A percentile compares a stretch with the other conserved stretches of the same genome.
Conservation (phyloP, 1,140 invertebrate species). For the Acyrthosiphon pisum region DNA sequence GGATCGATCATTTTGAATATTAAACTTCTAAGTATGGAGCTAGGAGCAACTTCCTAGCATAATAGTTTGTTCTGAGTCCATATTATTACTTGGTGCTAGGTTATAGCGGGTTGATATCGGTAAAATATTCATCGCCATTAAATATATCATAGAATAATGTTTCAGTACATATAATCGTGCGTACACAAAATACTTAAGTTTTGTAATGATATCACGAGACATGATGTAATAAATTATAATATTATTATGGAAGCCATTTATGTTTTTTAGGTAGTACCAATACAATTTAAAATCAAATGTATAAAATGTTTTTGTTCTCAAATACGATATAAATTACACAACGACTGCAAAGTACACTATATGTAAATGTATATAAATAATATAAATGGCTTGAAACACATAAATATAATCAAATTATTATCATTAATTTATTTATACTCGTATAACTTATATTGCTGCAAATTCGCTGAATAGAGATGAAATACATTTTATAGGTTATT, state of each 20-base stretch:
- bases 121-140: not conserved
- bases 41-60: not conserved
- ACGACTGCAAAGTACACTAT: not conserved
- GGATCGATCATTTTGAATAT: not conserved
- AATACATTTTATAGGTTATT: not conserved
- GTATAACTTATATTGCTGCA: not conserved
- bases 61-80: not conserved
- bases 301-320: not conserved
- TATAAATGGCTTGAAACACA: not conserved
- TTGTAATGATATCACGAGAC: not conserved
- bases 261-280: not conserved
- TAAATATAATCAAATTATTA: not conserved
- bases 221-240: not conserved
- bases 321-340: conserved; percentile 2
- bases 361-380: not conserved
- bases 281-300: not conserved
- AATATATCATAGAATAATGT: not conserved
- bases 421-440: not conserved
- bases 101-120: not conserved
- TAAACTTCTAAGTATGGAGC: not conserved
- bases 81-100: not conserved
- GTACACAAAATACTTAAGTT: not conserved
- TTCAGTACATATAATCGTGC: not conserved
- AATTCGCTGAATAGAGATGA: not conserved
- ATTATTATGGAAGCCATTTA: not conserved